phyloP scores from a whole-genome alignment of 1,140 invertebrate species.

The Drosophila lacteicornis region DNA sequence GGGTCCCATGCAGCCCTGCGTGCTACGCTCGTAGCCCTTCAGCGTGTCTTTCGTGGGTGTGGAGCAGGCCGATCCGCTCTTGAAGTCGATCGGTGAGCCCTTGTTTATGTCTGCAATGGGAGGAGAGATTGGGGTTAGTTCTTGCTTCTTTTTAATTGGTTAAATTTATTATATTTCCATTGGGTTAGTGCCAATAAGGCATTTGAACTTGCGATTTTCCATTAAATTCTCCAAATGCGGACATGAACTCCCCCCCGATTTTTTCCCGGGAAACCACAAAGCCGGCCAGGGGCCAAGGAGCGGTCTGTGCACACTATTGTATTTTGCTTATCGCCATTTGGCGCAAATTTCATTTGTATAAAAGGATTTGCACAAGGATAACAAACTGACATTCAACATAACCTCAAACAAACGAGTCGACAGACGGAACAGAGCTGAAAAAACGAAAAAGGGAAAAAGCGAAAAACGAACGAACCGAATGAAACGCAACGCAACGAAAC shows the following conservation, averaged over 20 bases:
- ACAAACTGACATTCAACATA: slow-evolving; percentile 83
- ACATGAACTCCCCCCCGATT: not conserved
- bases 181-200: slow-evolving; percentile 31
- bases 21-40: slow-evolving; percentile 89
- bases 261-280: slow-evolving; percentile 29
- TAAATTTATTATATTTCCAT: too few relatives aligned
- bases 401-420: slow-evolving; percentile 77
- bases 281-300: not conserved
- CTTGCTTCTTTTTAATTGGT: not conserved
- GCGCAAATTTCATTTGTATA: slow-evolving; percentile 84
- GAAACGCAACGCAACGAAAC: slow-evolving; percentile 30
- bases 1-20: slow-evolving; percentile 86
- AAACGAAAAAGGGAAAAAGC: slow-evolving; percentile 13
- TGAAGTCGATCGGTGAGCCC: slow-evolving; percentile 94
- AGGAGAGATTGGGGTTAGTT: not conserved
- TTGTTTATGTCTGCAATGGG: slow-evolving; percentile 91
- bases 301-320: slow-evolving; percentile 61
- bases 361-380: slow-evolving; percentile 84
- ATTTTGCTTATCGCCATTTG: slow-evolving; percentile 82
- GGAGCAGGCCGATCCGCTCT: slow-evolving; percentile 86
- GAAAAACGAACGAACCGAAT: slow-evolving; percentile 44
- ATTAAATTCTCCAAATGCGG: slow-evolving; percentile 48
- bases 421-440: slow-evolving; percentile 49
- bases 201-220: slow-evolving; percentile 16
- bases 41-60: slow-evolving; percentile 85